A percentile compares a stretch with the other conserved stretches of the same genome.
Conservation (phyloP, 2,888 invertebrate genomes). For the Hybos culiciformis region DNA sequence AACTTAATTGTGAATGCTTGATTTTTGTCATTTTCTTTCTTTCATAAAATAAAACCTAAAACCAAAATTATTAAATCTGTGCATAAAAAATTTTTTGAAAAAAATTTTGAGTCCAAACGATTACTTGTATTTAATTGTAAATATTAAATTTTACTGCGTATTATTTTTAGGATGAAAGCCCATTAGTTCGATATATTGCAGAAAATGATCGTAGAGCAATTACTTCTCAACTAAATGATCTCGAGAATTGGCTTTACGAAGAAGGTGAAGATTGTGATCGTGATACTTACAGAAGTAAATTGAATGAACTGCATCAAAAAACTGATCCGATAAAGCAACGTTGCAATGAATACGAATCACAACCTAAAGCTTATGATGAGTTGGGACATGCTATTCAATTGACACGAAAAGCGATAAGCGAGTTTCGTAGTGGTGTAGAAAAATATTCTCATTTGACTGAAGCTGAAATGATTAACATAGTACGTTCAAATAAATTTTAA, state of each 20-base stretch:
- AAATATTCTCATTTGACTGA: constrained; percentile 69
- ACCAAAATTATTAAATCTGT: too few species aligned
- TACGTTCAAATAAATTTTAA: too few species aligned
- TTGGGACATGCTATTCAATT: constrained; percentile 62
- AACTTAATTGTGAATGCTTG: too few species aligned
- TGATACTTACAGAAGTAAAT: constrained; percentile 48
- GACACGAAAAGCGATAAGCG: constrained; percentile 66
- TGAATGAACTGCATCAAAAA: constrained; percentile 49
- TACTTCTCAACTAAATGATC: constrained; percentile 56
- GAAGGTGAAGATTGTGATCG: constrained; percentile 85
- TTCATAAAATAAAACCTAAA: too few species aligned
- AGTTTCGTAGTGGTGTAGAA: constrained; percentile 53
- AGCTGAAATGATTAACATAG: constrained; percentile 66
- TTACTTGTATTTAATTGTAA: background rate
- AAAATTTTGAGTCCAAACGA: background rate
- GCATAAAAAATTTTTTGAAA: background rate
- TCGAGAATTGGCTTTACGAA: constrained; percentile 96
- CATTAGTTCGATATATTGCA: constrained; percentile 60
- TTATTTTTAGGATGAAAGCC: constrained; percentile 44
- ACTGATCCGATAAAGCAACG: constrained; percentile 85
- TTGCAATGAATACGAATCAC: constrained; percentile 63
- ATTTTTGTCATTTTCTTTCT: too few species aligned
- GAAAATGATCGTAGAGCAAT: constrained; percentile 52
- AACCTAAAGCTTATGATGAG: constrained; percentile 68
- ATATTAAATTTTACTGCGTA: background rate